Conservation (phyloP, 2,113 vertebrate species). For the Holacanthus passer region DNA sequence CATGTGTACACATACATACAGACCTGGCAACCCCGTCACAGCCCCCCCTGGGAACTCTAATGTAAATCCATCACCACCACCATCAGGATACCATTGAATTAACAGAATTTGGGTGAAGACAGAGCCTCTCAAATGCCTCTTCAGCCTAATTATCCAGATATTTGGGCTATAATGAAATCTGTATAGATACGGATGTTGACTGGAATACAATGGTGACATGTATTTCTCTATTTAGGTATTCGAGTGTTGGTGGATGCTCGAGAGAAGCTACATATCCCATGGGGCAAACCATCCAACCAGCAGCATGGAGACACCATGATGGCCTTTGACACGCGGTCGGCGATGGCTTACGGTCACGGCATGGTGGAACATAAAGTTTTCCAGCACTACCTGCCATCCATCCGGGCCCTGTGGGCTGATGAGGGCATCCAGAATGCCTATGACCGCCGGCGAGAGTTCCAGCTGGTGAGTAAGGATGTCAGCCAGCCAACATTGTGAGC, state of each 20-base stretch:
- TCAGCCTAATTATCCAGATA: no score
- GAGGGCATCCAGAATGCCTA: conserved; percentile 94
- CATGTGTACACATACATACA: no score
- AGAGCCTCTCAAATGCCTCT: neutral
- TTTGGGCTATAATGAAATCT: neutral
- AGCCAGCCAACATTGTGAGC: neutral
- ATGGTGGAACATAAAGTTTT: conserved; percentile 91
- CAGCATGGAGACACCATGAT: conserved; percentile 91
- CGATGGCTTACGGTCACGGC: conserved; percentile 85
- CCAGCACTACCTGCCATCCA: conserved; percentile 89
- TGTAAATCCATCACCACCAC: neutral
- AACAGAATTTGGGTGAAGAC: neutral
- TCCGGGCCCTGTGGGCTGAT: conserved; percentile 91
- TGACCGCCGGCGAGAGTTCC: conserved; percentile 95
- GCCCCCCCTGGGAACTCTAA: no score
- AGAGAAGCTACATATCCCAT: conserved; percentile 96
- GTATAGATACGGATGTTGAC: neutral
- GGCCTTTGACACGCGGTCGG: conserved; percentile 93
- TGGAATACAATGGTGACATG: neutral
- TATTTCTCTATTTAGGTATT: conserved; percentile 84
- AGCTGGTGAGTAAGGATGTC: conserved; percentile 89
- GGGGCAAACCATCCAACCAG: conserved; percentile 92
- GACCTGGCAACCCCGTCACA: no score
- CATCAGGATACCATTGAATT: neutral
- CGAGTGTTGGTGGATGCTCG: conserved; percentile 96